Base-by-base conservation (phyloP, 2,113 vertebrate species). In the Accipiter virgatus region DNA sequence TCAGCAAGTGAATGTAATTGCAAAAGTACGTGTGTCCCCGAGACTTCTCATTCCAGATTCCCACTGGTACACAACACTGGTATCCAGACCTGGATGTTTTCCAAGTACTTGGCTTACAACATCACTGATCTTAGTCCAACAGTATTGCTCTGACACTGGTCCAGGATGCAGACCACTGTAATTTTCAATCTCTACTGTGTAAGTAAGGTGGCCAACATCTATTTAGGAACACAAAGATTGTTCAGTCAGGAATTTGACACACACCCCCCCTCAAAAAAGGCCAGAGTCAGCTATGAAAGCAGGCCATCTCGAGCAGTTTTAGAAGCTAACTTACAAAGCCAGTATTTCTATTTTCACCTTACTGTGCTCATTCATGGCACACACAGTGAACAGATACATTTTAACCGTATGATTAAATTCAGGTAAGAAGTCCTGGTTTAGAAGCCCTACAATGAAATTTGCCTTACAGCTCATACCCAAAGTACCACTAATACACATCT, bases 1-100 rank as follows among this genome's bases (percentile, higher is more conserved):
- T 61, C 85, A 80, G 68, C 9, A 1, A 52, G 58, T 7, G 48
- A 72, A 42, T 0, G 0, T 9, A 34, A 80, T 0, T 32, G 40
- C n/a, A 31, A 0, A 66, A 80, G 58, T n/a, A 11, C 10, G 0
- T 0, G 2, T 38, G 45, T 17, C n/a, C 68, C 79, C 56, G 42
- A 16, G 79, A 75, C 36, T n/a, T 15, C 58, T 40, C 55, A 38
- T 47, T 67, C 38, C 88, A 66, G 25, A 55, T 21, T 77, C 59
- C 81, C 81, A 83, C 43, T 77, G 67, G 55, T 23, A 68, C 50
- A 52, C 48, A 61, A 10, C 81, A 42, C 0, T 18, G 62, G 26
- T 42, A n/a, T 61, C 70, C 80, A 87, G 31, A 84, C 38, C 32
- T 70, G 58, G n/a, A 16, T 9, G 20, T 5, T 55, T 52, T 38